phyloP scores from a whole-genome alignment of 2,888 invertebrate genomes.

The Polietes domitor region DNA sequence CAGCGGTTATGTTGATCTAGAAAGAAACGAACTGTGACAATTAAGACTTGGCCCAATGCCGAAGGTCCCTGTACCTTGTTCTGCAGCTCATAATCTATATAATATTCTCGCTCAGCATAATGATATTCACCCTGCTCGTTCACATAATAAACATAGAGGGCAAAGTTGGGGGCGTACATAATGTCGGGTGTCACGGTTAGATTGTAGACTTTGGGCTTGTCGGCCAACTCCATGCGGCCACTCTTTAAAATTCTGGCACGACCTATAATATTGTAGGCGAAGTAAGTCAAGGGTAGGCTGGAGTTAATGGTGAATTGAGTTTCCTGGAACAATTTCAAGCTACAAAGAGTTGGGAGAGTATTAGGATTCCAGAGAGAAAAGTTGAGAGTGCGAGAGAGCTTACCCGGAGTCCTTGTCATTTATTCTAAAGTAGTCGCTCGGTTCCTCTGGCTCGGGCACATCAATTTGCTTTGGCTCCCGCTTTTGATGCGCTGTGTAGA shows the following conservation, averaged over 20 bases:
- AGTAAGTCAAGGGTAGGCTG: conserved; percentile 87
- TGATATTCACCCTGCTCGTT: conserved; percentile 88
- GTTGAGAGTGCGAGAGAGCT: no score
- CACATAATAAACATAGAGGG: conserved; percentile 90
- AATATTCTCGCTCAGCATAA: conserved; percentile 91
- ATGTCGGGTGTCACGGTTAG: conserved; percentile 88
- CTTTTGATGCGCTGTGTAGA: conserved; percentile 68
- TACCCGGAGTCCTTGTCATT: conserved; percentile 70
- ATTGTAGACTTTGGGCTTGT: conserved; percentile 81
- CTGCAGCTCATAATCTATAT: conserved; percentile 86
- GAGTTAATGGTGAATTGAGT: conserved; percentile 88
- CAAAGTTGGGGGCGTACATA: conserved; percentile 90
- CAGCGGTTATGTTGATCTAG: conserved; percentile 86
- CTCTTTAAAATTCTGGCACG: conserved; percentile 92
- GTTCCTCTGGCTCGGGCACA: conserved; percentile 63
- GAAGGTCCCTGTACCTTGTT: conserved; percentile 68
- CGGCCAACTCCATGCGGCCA: conserved; percentile 84
- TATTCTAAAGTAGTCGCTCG: conserved; percentile 72
- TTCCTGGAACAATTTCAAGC: conserved; percentile 81
- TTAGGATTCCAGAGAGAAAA: background rate
- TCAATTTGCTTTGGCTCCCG: conserved; percentile 73
- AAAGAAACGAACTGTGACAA: no score
- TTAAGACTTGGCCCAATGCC: no score
- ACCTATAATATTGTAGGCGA: conserved; percentile 90
- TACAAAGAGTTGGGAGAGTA: no score